phyloP scores from a whole-genome alignment of 2,113 vertebrate genomes.

The Lophochroa leadbeateri region DNA sequence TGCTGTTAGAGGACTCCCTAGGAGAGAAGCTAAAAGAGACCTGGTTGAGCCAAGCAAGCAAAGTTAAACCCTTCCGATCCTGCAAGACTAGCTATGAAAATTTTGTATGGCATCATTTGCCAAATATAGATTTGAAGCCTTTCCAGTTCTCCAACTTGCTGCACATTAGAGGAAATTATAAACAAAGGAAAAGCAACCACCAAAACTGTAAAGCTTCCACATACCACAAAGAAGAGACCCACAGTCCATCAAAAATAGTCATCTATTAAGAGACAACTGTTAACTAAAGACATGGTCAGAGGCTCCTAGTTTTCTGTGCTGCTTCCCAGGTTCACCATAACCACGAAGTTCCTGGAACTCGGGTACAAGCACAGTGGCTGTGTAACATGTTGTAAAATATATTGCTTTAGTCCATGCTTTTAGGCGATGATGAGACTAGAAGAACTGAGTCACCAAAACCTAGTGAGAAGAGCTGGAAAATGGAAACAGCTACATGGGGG shows the following conservation, averaged over 20 bases:
- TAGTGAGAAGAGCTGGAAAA: neutral
- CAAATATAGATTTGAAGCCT: neutral
- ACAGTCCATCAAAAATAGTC: neutral
- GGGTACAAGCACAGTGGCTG: neutral
- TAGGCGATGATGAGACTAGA: neutral
- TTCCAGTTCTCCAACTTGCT: neutral
- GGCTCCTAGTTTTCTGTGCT: neutral
- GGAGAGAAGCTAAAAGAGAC: neutral
- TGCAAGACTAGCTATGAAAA: neutral
- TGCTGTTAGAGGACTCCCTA: rapidly evolving
- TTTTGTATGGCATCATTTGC: neutral
- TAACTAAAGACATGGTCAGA: neutral
- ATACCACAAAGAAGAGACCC: neutral
- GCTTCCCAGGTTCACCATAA: neutral
- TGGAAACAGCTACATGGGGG: rapidly evolving
- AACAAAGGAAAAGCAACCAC: neutral
- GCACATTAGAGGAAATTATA: neutral
- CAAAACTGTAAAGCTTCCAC: neutral
- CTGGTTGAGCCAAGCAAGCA: neutral
- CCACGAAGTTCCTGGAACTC: neutral
- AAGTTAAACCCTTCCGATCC: neutral
- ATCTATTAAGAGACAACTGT: neutral
- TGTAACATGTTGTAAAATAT: neutral
- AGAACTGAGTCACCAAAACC: neutral
- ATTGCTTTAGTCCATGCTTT: neutral